Conservation (phyloP, 2,888 invertebrate genomes). For the Tinea semifulvella region DNA sequence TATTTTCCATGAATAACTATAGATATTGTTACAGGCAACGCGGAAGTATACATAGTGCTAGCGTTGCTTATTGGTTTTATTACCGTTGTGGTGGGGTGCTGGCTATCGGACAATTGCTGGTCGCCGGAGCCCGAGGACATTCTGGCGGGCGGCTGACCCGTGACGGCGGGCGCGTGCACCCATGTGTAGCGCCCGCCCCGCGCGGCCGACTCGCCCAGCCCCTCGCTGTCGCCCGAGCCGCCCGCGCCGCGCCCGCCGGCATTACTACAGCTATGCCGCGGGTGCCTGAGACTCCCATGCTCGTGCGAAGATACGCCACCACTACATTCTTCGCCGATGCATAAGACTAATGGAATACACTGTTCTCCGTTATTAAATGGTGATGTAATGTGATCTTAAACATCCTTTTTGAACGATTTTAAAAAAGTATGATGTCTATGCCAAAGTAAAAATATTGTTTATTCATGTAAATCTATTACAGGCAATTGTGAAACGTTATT, state of each 20-base stretch:
- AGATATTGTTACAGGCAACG: slow-evolving; percentile 71
- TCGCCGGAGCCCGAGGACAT: slow-evolving; percentile 76
- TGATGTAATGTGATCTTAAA: slow-evolving; percentile 20
- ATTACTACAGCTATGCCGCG: slow-evolving; percentile 45
- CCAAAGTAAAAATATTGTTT: too few relatives aligned
- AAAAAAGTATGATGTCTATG: too few relatives aligned
- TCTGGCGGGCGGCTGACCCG: slow-evolving; percentile 75
- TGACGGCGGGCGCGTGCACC: slow-evolving; percentile 69
- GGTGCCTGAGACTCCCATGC: slow-evolving; percentile 38
- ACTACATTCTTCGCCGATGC: slow-evolving; percentile 29
- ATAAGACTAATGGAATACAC: slow-evolving; percentile 52
- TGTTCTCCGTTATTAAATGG: slow-evolving; percentile 44
- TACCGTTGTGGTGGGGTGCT: slow-evolving; percentile 78
- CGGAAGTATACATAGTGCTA: slow-evolving; percentile 78
- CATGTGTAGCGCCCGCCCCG: slow-evolving; percentile 62
- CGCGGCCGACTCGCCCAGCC: slow-evolving; percentile 37
- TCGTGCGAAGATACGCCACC: slow-evolving; percentile 23
- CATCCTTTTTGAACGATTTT: too few relatives aligned
- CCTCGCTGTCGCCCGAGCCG: slow-evolving; percentile 20
- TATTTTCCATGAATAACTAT: too few relatives aligned
- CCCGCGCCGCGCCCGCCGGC: slow-evolving; percentile 38
- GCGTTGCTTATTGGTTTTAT: slow-evolving; percentile 76
- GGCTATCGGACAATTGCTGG: slow-evolving; percentile 83
- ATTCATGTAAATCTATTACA: too few relatives aligned
- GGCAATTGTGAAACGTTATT: too few relatives aligned